Evolutionary conservation across 1,140 invertebrate species (phyloP), one percentile per base, ranked within the genome.

Genomic region (Drosophila arizonae): DNA sequence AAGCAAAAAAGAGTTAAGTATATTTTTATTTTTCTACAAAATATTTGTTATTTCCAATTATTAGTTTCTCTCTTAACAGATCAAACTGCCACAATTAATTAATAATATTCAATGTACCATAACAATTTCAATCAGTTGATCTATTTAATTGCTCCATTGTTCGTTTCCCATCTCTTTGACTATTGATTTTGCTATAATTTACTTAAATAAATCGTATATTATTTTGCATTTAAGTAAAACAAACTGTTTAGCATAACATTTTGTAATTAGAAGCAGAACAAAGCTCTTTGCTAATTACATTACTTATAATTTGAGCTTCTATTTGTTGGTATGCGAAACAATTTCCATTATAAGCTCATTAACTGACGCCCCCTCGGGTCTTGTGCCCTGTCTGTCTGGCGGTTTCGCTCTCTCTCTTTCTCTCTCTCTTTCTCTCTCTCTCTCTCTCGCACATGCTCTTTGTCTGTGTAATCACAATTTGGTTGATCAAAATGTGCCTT

Each of bases 281-380:
- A 64, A 64, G 61, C 50, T 36, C n/a, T 10, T 30, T 17, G 15
- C 61, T 64, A 64, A 52, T 67, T 58, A 30, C 43, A 30, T 21
- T 55, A 46, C 46, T 43, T 63, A 51, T 63, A 60, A 60, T 36
- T 33, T 36, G 57, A 21, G 67, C 64, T 64, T 58, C 41, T 51
- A 21, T 50, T 56, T 67, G 55, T 69, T 62, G 48, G 45, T 61
- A 41, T 52, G 50, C 24, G 24, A 54, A 46, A 24, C 10, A 62
- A 69, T 65, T 81, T 50, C 46, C 78, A 87, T 86, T 86, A 87
- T 87, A 87, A 86, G 81, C 75, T 64, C 82, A 86, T 86, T 86
- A 86, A 79, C 61, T 57, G 61, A 24, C 24, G 41, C 43, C 24
- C 56, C 60, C 67, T 26, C 10, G 48, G 46, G 73, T 56, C 55